These are phyloP conservation scores for Zosterops borbonicus DNA, from an alignment of 2,113 vertebrate genomes.

Conservation along the genomic window DNA sequence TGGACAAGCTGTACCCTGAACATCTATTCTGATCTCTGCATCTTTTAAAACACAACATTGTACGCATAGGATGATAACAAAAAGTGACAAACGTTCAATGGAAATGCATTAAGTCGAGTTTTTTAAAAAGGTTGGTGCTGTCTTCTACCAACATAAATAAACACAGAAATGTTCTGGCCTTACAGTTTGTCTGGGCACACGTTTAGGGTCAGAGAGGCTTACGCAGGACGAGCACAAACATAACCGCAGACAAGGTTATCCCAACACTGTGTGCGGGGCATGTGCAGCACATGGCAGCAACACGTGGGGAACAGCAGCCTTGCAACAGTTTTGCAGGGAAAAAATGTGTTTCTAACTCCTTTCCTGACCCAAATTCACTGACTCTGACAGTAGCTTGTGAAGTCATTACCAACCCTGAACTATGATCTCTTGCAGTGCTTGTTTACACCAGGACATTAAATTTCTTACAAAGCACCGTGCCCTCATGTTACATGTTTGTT, in stretches of 20 bases:
- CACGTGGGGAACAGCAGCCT: not conserved
- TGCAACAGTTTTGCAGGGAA: not conserved
- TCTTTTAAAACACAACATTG: not conserved
- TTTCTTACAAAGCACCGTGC: not conserved
- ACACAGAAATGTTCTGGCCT: not conserved
- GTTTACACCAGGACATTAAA: not conserved
- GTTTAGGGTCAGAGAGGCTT: not conserved
- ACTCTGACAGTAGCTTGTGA: not conserved
- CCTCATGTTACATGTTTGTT: not conserved
- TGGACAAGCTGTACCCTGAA: not conserved
- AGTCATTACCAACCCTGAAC: constrained; percentile 41
- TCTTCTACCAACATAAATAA: not conserved
- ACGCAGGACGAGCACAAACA: not conserved
- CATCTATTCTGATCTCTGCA: not conserved
- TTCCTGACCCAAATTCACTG: not conserved
- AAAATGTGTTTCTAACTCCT: not conserved
- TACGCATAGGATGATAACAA: not conserved
- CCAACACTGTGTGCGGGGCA: not conserved
- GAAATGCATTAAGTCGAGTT: not conserved
- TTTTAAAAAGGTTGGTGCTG: not conserved
- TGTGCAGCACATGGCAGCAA: not conserved
- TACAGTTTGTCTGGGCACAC: not conserved
- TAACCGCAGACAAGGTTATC: not conserved
- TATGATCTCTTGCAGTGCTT: not conserved
- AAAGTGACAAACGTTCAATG: not conserved